A percentile compares a stretch with the other conserved stretches of the same genome.
Evolutionary conservation across 2,797 vertebrate species (phyloP).

Genomic region (Selene dorsalis): DNA sequence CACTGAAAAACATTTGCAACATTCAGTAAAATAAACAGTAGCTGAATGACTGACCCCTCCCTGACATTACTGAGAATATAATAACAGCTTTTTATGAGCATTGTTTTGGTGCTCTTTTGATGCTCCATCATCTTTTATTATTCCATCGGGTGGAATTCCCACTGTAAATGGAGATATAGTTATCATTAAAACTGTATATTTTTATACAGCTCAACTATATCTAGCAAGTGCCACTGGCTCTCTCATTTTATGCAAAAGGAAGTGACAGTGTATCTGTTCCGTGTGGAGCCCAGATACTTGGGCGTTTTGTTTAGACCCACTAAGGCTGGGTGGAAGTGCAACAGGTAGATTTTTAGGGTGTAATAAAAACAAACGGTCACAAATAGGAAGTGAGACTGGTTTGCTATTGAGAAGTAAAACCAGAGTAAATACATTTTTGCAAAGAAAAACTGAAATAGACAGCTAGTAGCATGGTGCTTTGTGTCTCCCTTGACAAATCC

Average conservation of each 20-base stretch:
- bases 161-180: background rate
- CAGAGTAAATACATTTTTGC: background rate
- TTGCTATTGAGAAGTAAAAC: slow-evolving; percentile 54
- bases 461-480: background rate
- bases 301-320: background rate
- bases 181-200: slow-evolving; percentile 3
- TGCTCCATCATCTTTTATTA: background rate
- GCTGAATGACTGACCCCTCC: slow-evolving; percentile 11
- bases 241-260: background rate
- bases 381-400: slow-evolving; percentile 51
- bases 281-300: background rate
- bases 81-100: background rate
- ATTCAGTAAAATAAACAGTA: background rate
- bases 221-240: background rate
- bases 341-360: slow-evolving; percentile 1
- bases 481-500: background rate
- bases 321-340: slow-evolving; percentile 1
- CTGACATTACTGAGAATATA: slow-evolving; percentile 7
- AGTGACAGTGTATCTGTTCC: background rate
- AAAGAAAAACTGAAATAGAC: background rate
- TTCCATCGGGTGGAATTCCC: background rate
- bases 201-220: slow-evolving; percentile 5
- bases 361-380: background rate
- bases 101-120: background rate
- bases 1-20: slow-evolving; percentile 23